Conservation (phyloP, 37 sponge, comb jelly and placozoan species). For the Aplysina aerophoba region DNA sequence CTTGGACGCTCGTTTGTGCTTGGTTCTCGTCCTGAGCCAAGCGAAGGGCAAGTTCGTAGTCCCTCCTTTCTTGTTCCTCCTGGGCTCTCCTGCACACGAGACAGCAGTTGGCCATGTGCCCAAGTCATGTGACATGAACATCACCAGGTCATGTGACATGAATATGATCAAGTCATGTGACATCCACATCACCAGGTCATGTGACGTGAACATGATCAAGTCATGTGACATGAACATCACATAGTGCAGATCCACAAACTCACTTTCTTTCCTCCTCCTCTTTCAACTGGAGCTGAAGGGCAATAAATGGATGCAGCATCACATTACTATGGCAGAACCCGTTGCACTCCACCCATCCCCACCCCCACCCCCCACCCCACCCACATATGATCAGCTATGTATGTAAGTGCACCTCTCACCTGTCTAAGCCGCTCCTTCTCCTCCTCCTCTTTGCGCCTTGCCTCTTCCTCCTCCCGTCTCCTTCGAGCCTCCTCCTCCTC, state of each 20-base stretch:
- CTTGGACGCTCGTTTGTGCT: constrained; percentile 58
- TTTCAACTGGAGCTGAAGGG: constrained; percentile 16
- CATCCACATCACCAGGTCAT: no score
- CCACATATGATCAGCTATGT: no score
- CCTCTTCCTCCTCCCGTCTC: constrained; percentile 70
- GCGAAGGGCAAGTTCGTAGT: constrained; percentile 80
- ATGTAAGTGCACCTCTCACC: no score
- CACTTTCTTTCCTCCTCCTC: constrained; percentile 40
- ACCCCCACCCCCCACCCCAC: no score
- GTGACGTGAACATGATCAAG: not conserved
- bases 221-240: not conserved
- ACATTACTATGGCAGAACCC: not conserved
- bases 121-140: not conserved
- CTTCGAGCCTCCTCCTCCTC: constrained; percentile 64
- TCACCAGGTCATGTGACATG: not conserved
- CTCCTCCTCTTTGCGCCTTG: constrained; percentile 70
- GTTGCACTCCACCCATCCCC: no score
- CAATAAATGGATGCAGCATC: not conserved
- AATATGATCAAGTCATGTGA: no score
- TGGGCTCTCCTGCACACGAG: constrained; percentile 7
- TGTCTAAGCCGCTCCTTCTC: constrained; percentile 54
- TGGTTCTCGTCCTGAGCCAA: constrained; percentile 68
- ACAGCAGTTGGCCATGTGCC: not conserved
- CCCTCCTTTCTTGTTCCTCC: constrained; percentile 85
- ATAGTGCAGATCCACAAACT: not conserved